These are phyloP conservation scores for Brachyhypopomus occidentalis DNA, from an alignment of 2,113 vertebrate species.

Conservation along the genomic window DNA sequence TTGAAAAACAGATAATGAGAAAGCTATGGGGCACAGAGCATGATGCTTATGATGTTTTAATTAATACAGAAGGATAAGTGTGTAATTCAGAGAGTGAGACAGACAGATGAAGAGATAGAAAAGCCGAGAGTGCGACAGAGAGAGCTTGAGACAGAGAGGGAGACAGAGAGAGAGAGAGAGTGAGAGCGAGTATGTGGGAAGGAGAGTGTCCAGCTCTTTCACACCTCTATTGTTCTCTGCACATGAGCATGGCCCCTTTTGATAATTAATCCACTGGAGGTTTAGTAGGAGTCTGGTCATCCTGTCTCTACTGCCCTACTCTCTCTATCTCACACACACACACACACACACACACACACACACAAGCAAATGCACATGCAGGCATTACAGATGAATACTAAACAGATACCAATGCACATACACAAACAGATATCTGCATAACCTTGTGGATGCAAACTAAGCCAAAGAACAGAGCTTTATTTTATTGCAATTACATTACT, in stretches of 20 bases:
- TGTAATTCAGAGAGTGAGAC: neutral
- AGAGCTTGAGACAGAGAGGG: neutral
- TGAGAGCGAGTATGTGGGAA: slow-evolving; percentile 9
- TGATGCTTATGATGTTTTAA: slow-evolving; percentile 16
- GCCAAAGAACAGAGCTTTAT: neutral
- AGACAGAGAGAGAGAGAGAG: slow-evolving; percentile 18
- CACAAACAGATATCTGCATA: slow-evolving; percentile 41
- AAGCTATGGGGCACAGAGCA: neutral
- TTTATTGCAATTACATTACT: too few relatives aligned
- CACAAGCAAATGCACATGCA: neutral
- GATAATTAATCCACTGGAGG: slow-evolving; percentile 52
- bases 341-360: slow-evolving; percentile 9
- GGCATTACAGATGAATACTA: slow-evolving; percentile 7
- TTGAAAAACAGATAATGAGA: slow-evolving; percentile 28
- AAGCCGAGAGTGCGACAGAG: neutral
- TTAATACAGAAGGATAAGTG: neutral
- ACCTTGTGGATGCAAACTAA: slow-evolving; percentile 30
- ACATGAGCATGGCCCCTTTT: slow-evolving; percentile 39
- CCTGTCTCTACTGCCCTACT: neutral
- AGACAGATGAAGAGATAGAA: neutral
- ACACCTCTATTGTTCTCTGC: slow-evolving; percentile 30
- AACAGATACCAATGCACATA: slow-evolving; percentile 25
- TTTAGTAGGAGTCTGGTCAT: slow-evolving; percentile 39
- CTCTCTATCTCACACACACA: neutral
- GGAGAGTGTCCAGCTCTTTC: slow-evolving; percentile 14